Conservation (phyloP, 2,888 invertebrate genomes). For the Lagria hirta region DNA sequence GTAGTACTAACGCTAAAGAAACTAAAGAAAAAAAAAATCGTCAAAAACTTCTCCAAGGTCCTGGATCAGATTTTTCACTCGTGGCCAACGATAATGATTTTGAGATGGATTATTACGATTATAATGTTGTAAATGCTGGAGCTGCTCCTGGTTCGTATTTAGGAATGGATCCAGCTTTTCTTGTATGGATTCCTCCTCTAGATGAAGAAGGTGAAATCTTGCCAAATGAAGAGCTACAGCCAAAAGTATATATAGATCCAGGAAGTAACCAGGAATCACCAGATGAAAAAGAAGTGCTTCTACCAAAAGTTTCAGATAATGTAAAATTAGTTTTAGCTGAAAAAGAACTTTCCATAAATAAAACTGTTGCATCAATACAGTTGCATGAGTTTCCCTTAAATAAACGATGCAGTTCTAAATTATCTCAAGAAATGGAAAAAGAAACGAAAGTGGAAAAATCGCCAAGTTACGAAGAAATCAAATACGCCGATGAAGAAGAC, state of each 20-base stretch:
- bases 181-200: slow-evolving; percentile 84
- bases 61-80: slow-evolving; percentile 77
- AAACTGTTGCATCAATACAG: slow-evolving; percentile 40
- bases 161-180: slow-evolving; percentile 86
- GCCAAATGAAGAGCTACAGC: slow-evolving; percentile 56
- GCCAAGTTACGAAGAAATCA: slow-evolving; percentile 65
- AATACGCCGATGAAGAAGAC: slow-evolving; percentile 71
- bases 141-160: slow-evolving; percentile 84
- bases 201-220: slow-evolving; percentile 68
- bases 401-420: slow-evolving; percentile 25
- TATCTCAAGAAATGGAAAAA: slow-evolving; percentile 57
- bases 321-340: too few species aligned
- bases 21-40: slow-evolving; percentile 79
- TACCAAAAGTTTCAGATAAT: slow-evolving; percentile 47
- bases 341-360: slow-evolving; percentile 38
- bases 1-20: slow-evolving; percentile 69
- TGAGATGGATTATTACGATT: slow-evolving; percentile 86
- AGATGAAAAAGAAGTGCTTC: slow-evolving; percentile 59
- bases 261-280: slow-evolving; percentile 71
- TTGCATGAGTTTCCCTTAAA: slow-evolving; percentile 44
- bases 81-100: slow-evolving; percentile 72
- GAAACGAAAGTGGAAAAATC: slow-evolving; percentile 70
- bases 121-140: slow-evolving; percentile 81
- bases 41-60: slow-evolving; percentile 64
- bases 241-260: slow-evolving; percentile 57